phyloP scores from a whole-genome alignment of 1,140 invertebrate species.

The Eriocheir sinensis region DNA sequence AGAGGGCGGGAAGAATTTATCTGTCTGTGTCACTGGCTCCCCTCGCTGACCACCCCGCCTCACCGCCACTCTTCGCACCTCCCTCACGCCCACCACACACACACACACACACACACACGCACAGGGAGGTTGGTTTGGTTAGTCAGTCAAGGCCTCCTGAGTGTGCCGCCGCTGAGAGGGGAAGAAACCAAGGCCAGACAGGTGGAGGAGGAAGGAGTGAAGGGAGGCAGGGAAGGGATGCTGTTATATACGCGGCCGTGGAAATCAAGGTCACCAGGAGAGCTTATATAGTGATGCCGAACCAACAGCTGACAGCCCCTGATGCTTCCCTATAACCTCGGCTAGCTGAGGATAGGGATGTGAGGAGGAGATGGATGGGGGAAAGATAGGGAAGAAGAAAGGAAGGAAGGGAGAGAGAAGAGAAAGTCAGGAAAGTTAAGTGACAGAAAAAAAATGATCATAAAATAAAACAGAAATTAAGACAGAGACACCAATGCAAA shows the following conservation, averaged over 20 bases:
- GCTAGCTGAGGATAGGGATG: too few species aligned
- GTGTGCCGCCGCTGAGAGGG: neutral
- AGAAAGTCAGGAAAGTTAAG: constrained; percentile 38
- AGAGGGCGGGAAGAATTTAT: constrained; percentile 32
- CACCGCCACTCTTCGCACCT: neutral
- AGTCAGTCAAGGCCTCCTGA: neutral
- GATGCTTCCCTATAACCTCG: too few species aligned
- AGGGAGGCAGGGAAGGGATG: neutral
- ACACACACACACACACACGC: neutral
- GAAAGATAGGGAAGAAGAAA: neutral
- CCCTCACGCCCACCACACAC: neutral
- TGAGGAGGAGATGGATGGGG: neutral
- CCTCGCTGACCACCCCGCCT: neutral
- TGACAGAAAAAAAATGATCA: neutral
- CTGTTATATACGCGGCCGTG: too few species aligned
- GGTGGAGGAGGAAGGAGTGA: neutral
- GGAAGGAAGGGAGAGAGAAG: neutral
- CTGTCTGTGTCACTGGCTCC: constrained; percentile 44
- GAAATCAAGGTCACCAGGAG: too few species aligned
- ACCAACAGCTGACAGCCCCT: too few species aligned
- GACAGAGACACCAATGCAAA: too few species aligned
- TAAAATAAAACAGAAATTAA: too few species aligned
- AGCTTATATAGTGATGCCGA: too few species aligned
- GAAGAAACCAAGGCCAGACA: neutral
- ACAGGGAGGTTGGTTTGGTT: neutral